These are phyloP conservation scores for Synergus gifuensis DNA, from an alignment of 2,888 invertebrate species.

Conservation along the genomic window DNA sequence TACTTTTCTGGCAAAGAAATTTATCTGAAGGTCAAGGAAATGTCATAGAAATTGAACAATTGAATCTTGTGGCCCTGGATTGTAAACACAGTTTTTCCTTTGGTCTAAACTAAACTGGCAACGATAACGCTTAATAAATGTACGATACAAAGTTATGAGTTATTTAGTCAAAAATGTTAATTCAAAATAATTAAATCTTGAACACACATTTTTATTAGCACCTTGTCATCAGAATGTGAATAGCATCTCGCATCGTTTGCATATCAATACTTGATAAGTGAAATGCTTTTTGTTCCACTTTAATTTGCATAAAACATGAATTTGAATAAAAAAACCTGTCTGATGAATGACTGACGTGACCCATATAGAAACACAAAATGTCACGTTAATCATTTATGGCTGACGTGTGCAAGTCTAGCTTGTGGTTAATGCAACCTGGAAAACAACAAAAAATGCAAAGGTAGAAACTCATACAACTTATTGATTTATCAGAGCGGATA, in stretches of 20 bases:
- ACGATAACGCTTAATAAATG: no score
- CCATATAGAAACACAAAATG: conserved; percentile 36
- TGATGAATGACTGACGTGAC: conserved; percentile 35
- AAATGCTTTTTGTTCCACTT: conserved; percentile 33
- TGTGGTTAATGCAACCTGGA: conserved; percentile 30
- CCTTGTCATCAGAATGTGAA: conserved; percentile 14
- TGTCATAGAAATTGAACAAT: no score
- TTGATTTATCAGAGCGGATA: neutral
- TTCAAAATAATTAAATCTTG: neutral
- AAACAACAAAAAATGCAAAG: conserved; percentile 12
- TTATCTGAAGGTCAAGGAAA: no score
- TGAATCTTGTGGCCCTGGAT: no score
- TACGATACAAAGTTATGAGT: neutral
- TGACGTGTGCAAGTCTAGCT: conserved; percentile 35
- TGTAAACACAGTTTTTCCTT: no score
- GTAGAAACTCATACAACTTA: neutral
- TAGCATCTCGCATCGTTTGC: conserved; percentile 8
- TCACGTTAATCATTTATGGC: conserved; percentile 30
- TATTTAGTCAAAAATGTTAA: neutral
- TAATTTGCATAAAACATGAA: conserved; percentile 38
- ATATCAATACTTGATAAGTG: conserved; percentile 38
- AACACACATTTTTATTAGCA: neutral
- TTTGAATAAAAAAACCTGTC: conserved; percentile 34
- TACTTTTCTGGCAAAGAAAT: no score
- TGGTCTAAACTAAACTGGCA: no score